Base-by-base conservation (phyloP, 2,888 invertebrate species). In the Drosophila differens region DNA sequence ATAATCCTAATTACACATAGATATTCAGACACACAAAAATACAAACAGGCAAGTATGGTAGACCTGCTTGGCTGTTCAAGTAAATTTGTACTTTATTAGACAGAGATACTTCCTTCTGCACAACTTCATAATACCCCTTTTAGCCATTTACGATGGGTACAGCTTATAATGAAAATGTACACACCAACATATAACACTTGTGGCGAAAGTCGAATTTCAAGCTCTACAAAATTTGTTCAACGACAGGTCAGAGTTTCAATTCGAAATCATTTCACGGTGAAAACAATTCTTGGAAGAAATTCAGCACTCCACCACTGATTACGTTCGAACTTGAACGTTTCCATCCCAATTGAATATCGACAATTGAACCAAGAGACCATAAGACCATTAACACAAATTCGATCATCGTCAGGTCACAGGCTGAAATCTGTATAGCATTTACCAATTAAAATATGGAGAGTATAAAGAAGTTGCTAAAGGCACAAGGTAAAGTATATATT, bases 141-240 rank as follows among this genome's bases (percentile, higher is more conserved):
- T 4, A 16, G 47, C 9, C 47, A 25, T 25, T 25, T 47, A 4
- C 16, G 9, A 47, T 25, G 47, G 25, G 47, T 47, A 16, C 22
- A 16, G 7, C 14, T 25, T 47, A 25, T 16, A 47, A 47, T 47
- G 25, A 16, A 25, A 47, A 25, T 47, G 1, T 25, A 4, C 25
- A 7, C 22, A 25, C 7, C 7, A 47, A 14, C 44, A 14, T 22
- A 14, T 22, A 47, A 60, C 49, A 57, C 51, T 69, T 70, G 70
- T 62, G 69, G 64, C 64, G 62, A 78, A 70, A 81, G 68, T 81
- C 81, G 72, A 81, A 81, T 81, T 81, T 81, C 80, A 81, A 66
- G 69, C 66, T 60, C 35, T 60, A 64, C 52, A 66, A 66, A 75
- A 61, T 70, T 54, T 70, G 47, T 62, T 55, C 3, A 59, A 52